phyloP scores from a whole-genome alignment of 2,797 vertebrate species.

The Amazonetta brasiliensis region DNA sequence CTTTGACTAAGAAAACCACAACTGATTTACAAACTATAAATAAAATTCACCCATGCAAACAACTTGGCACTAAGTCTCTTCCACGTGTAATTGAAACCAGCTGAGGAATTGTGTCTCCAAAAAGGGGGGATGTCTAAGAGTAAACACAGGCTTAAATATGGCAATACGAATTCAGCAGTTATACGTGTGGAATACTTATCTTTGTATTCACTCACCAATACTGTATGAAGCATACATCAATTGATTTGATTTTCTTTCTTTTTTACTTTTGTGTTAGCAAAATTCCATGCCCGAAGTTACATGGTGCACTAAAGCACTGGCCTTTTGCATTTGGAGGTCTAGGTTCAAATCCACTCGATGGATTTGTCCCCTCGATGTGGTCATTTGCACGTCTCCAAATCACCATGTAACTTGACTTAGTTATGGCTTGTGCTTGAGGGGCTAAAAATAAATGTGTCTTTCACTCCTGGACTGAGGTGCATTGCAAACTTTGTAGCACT shows the following conservation, averaged over 20 bases:
- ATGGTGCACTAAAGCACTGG: constrained; percentile 30
- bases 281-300: constrained; percentile 51
- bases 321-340: constrained; percentile 57
- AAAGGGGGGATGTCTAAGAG: constrained; percentile 26
- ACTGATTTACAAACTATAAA: constrained; percentile 57
- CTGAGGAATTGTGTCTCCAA: constrained; percentile 22
- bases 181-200: neutral
- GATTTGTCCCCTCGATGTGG: constrained; percentile 53
- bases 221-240: constrained; percentile 10
- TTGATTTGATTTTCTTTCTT: constrained; percentile 32
- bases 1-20: constrained; percentile 11
- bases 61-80: constrained; percentile 49
- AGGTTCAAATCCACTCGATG: constrained; percentile 68
- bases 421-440: constrained; percentile 18
- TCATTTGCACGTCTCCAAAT: constrained; percentile 70
- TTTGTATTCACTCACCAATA: neutral
- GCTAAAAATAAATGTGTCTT: constrained; percentile 14
- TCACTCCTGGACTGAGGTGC: constrained; percentile 1
- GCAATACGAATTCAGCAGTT: constrained; percentile 8
- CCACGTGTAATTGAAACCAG: constrained; percentile 44
- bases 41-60: constrained; percentile 61
- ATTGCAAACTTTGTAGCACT: constrained; percentile 32
- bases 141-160: constrained; percentile 58
- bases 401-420: constrained; percentile 61
- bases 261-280: constrained; percentile 28